These are phyloP conservation scores for Ariopsis seemanni DNA, from an alignment of 2,113 vertebrate species.

Conservation along the genomic window DNA sequence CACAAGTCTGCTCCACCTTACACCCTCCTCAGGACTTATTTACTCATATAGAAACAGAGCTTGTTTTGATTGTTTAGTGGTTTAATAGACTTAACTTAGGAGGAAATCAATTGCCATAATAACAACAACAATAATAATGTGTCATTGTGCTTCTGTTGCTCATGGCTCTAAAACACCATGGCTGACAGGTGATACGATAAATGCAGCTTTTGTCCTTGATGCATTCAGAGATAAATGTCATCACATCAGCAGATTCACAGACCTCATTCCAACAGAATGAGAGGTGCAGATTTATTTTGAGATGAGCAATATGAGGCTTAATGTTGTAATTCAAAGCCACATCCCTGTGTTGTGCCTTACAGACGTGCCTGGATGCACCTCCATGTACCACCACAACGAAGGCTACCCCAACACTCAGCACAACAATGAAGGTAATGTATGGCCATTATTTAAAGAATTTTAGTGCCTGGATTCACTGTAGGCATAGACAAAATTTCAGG, in stretches of 20 bases:
- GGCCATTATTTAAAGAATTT: background rate
- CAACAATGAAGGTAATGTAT: constrained; percentile 74
- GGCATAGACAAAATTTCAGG: constrained; percentile 12
- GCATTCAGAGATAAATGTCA: constrained; percentile 27
- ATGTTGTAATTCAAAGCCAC: constrained; percentile 12
- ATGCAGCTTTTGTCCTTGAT: constrained; percentile 61
- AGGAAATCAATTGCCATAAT: background rate
- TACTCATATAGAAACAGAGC: background rate
- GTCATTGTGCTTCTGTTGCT: constrained; percentile 27
- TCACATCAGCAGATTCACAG: constrained; percentile 37
- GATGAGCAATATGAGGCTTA: background rate
- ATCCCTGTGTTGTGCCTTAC: constrained; percentile 27
- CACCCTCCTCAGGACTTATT: constrained; percentile 26
- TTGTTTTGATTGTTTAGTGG: background rate
- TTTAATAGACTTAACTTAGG: constrained; percentile 11
- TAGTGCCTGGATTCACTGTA: background rate
- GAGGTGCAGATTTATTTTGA: constrained; percentile 1
- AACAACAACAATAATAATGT: background rate
- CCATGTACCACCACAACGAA: constrained; percentile 82
- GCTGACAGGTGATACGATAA: constrained; percentile 8
- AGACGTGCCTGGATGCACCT: constrained; percentile 89
- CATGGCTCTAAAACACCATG: constrained; percentile 62
- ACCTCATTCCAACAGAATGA: constrained; percentile 7
- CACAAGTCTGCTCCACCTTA: constrained; percentile 62
- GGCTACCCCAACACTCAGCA: constrained; percentile 74